Conservation (phyloP, 2,797 vertebrate genomes). For the Erethizon dorsatum region DNA sequence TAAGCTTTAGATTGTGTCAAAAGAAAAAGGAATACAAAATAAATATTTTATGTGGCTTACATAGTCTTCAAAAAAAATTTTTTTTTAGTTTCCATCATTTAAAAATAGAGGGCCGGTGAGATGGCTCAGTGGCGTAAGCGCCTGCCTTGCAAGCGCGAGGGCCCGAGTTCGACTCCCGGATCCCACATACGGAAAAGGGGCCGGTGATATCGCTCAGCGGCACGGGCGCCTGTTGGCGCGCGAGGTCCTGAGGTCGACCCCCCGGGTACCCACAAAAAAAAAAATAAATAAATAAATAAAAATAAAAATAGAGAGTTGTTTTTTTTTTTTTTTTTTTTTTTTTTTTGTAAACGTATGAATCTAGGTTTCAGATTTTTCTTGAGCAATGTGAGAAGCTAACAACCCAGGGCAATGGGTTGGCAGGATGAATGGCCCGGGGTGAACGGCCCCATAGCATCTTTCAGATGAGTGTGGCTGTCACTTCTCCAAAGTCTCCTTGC, state of each 20-base stretch:
- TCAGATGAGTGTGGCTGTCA: background rate
- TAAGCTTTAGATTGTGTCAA: conserved; percentile 11
- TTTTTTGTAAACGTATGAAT: background rate
- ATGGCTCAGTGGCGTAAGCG: too few species aligned
- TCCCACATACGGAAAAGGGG: too few species aligned
- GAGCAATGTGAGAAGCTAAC: conserved; percentile 14
- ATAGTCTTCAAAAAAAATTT: background rate
- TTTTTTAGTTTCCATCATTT: background rate
- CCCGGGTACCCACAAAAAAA: too few species aligned
- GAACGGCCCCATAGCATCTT: background rate
- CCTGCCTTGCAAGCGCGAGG: too few species aligned
- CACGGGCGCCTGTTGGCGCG: too few species aligned
- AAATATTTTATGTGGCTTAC: background rate
- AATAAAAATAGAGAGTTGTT: too few species aligned
- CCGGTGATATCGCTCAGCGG: too few species aligned
- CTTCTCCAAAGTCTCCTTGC: background rate
- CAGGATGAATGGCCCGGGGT: background rate
- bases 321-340: too few species aligned
- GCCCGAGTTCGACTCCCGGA: too few species aligned
- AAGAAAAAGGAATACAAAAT: conserved; percentile 23
- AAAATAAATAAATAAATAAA: too few species aligned
- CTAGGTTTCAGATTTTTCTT: conserved; percentile 5
- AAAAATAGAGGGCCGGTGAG: too few species aligned
- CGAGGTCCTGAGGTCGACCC: too few species aligned
- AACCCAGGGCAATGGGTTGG: background rate